A percentile compares a stretch with the other conserved stretches of the same genome.
These are phyloP conservation scores for Tautogolabrus adspersus DNA, from an alignment of 2,113 vertebrate genomes.

Conservation along the genomic window DNA sequence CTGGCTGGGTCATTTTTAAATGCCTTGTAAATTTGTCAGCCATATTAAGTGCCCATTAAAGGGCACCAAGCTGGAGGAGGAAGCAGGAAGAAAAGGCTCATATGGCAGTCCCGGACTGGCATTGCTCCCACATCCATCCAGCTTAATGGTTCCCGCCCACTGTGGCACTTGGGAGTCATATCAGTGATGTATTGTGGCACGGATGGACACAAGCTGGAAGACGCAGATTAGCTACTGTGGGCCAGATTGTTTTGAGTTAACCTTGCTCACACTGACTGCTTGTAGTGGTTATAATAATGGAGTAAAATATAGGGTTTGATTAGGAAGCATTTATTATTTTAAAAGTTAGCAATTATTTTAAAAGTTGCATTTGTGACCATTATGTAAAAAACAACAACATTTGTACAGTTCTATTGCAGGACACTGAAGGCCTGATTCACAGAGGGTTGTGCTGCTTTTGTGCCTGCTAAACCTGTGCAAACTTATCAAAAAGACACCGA, in stretches of 20 bases:
- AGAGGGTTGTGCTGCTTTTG: too few species aligned
- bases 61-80: conserved; percentile 74
- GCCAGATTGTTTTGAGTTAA: conserved; percentile 56
- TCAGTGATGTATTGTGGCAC: conserved; percentile 66
- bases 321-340: too few species aligned
- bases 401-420: too few species aligned
- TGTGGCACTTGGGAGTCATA: conserved; percentile 61
- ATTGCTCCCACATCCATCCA: conserved; percentile 68
- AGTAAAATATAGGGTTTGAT: background rate
- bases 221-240: conserved; percentile 63
- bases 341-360: too few species aligned
- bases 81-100: conserved; percentile 63
- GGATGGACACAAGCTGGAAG: conserved; percentile 62
- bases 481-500: too few species aligned
- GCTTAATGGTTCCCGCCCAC: conserved; percentile 69
- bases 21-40: conserved; percentile 85
- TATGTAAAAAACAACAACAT: too few species aligned
- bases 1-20: conserved; percentile 84
- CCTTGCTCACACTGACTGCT: conserved; percentile 34
- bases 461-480: too few species aligned
- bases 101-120: conserved; percentile 68
- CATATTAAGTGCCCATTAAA: conserved; percentile 84
- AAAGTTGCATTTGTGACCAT: too few species aligned
- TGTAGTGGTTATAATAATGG: conserved; percentile 33
- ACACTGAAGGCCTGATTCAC: too few species aligned